Percentiles rank a stretch among this genome's conserved stretches.
Evolutionary conservation across 2,888 invertebrate genomes (phyloP).

Genomic region (Callyntrura guangdongensis): DNA sequence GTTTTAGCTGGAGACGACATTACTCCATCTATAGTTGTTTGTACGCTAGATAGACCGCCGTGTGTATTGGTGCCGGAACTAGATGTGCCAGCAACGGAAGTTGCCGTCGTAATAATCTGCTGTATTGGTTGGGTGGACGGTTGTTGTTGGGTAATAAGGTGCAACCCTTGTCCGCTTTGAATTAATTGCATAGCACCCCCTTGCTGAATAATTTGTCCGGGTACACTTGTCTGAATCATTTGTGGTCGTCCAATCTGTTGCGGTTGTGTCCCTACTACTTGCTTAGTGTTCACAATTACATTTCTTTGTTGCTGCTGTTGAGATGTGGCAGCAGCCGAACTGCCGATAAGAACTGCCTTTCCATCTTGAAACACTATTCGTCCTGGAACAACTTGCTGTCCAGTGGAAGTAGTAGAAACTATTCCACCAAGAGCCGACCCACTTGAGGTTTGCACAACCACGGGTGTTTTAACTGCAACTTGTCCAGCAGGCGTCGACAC

Average conservation of each 20-base stretch:
- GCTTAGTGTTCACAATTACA: slow-evolving; percentile 40
- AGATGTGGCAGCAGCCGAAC: slow-evolving; percentile 3
- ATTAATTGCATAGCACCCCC: slow-evolving; percentile 55
- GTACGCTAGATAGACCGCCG: not conserved
- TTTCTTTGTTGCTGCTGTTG: slow-evolving; percentile 53
- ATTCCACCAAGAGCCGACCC: slow-evolving; percentile 7
- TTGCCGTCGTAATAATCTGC: slow-evolving; percentile 80
- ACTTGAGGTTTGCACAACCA: slow-evolving; percentile 27
- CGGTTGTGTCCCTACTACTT: slow-evolving; percentile 40
- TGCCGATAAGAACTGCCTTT: slow-evolving; percentile 60
- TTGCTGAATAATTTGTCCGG: slow-evolving; percentile 39
- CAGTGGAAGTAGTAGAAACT: slow-evolving; percentile 1
- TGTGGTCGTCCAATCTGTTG: slow-evolving; percentile 45
- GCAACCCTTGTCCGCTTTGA: slow-evolving; percentile 61
- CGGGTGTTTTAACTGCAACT: slow-evolving; percentile 15
- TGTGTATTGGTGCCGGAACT: slow-evolving; percentile 70
- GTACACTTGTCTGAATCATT: slow-evolving; percentile 46
- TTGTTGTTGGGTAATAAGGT: slow-evolving; percentile 45
- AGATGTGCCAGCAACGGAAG: slow-evolving; percentile 82
- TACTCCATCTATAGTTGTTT: not conserved
- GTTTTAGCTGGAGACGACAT: not conserved
- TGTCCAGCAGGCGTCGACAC: not conserved
- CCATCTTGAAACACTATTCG: slow-evolving; percentile 73
- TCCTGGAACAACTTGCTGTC: slow-evolving; percentile 40
- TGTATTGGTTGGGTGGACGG: not conserved